These are phyloP conservation scores for Drosophila grimshawi DNA, from an alignment of 1,140 invertebrate species.

Conservation along the genomic window DNA sequence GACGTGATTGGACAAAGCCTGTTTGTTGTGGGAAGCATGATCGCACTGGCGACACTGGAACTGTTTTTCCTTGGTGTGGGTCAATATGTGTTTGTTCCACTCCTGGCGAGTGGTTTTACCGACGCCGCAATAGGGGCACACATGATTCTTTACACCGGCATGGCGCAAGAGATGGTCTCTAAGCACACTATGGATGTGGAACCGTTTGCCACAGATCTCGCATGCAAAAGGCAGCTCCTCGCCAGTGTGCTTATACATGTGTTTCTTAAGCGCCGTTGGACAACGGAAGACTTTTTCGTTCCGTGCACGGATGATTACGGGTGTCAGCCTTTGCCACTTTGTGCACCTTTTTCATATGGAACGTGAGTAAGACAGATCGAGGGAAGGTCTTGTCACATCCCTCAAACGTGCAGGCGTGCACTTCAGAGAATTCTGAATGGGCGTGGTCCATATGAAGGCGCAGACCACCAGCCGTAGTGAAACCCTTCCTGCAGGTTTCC, in stretches of 20 bases:
- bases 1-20: constrained; percentile 74
- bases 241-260: constrained; percentile 86
- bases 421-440: constrained; percentile 72
- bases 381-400: constrained; percentile 75
- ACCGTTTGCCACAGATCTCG: constrained; percentile 85
- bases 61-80: constrained; percentile 79
- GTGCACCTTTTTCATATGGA: constrained; percentile 79
- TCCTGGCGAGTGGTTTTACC: constrained; percentile 79
- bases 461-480: constrained; percentile 74
- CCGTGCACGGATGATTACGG: constrained; percentile 59
- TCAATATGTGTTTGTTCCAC: constrained; percentile 79
- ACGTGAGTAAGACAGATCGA: constrained; percentile 67
- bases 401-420: constrained; percentile 68
- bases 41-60: constrained; percentile 77
- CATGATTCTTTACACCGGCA: constrained; percentile 79
- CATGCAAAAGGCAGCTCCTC: constrained; percentile 86
- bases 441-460: constrained; percentile 77
- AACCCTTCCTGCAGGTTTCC: constrained; percentile 73
- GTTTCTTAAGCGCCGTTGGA: constrained; percentile 84
- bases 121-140: constrained; percentile 80
- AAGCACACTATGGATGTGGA: constrained; percentile 74
- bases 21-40: constrained; percentile 78
- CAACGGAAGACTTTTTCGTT: constrained; percentile 81
- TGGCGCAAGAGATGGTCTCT: constrained; percentile 79
- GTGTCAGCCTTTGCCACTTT: constrained; percentile 69